Conservation (phyloP, 2,797 vertebrate genomes). For the Aselliscus stoliczkanus region DNA sequence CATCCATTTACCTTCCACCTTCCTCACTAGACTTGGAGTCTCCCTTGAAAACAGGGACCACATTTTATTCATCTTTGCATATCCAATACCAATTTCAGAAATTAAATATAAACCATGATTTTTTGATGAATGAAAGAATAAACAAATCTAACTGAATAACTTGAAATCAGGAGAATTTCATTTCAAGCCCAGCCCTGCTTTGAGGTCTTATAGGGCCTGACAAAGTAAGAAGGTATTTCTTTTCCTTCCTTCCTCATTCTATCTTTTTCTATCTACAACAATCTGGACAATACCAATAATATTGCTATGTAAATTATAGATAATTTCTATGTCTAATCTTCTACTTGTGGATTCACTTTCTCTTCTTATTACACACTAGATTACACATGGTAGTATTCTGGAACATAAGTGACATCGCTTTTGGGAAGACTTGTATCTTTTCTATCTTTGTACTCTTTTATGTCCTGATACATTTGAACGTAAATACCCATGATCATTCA, state of each 20-base stretch:
- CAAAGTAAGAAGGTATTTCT: neutral
- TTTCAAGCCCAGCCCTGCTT: neutral
- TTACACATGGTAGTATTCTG: neutral
- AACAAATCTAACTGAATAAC: neutral
- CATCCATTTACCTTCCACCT: neutral
- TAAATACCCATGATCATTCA: constrained; percentile 72
- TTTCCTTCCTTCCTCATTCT: neutral
- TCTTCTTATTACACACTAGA: neutral
- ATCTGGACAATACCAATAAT: neutral
- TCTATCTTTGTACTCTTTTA: constrained; percentile 27
- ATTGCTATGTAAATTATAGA: neutral
- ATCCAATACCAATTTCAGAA: neutral
- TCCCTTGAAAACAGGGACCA: neutral
- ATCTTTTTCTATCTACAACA: neutral
- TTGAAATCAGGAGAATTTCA: neutral
- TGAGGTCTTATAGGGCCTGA: neutral
- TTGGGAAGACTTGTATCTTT: neutral
- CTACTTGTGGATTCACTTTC: neutral
- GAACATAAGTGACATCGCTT: neutral
- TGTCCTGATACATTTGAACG: constrained; percentile 64
- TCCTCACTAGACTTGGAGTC: neutral
- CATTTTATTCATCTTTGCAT: neutral
- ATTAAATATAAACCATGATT: neutral
- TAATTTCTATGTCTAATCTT: neutral
- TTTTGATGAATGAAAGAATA: neutral